Evolutionary conservation across 2,113 vertebrate species (phyloP), one percentile per base, ranked within the genome.

Genomic region (Myotis brandtii): DNA sequence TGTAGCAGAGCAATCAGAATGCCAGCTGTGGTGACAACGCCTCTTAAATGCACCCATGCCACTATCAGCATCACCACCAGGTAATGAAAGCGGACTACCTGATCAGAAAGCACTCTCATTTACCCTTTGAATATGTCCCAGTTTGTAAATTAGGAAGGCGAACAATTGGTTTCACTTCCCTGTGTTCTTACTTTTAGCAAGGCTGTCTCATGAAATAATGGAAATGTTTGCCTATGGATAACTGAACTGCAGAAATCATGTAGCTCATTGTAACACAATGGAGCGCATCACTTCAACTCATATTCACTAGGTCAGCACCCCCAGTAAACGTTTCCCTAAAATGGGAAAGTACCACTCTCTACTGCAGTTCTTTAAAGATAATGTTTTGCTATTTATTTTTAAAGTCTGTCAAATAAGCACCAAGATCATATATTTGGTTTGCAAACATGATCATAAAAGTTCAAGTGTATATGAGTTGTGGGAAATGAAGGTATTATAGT

Each of bases 1-100:
- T 30, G 72, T 25, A 13, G 30, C 84, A 89, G 83, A 75, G 79
- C 86, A 54, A 64, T 96, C 56, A 86, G 86, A 93, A 95, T 32
- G 18, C 83, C 56, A 32, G 56, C 1, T 69, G 40, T 64, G 62
- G 52, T 81, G 89, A 66, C 32, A 30, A 62, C 18, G 43, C 27
- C 25, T 48, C 92, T 79, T 83, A 86, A 84, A 54, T 7, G 21
- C 59, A 82, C 87, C 73, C 40, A 0, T 3, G 75, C 64, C 77
- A 59, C 25, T 52, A 37, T 25, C 64, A 64, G 82, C 92, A 81
- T 34, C 52, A 13, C 90, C 56, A 2, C 0, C 70, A 50, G 72
- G 30, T 93, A 82, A 82, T 40, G 40, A 82, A 94, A 90, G 79
- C 37, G 11, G 84, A 64, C 80, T 2, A 21, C 10, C 79, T 90